Evolutionary conservation across 2,888 invertebrate genomes (phyloP).

Genomic region (Drosophila infuscata): DNA sequence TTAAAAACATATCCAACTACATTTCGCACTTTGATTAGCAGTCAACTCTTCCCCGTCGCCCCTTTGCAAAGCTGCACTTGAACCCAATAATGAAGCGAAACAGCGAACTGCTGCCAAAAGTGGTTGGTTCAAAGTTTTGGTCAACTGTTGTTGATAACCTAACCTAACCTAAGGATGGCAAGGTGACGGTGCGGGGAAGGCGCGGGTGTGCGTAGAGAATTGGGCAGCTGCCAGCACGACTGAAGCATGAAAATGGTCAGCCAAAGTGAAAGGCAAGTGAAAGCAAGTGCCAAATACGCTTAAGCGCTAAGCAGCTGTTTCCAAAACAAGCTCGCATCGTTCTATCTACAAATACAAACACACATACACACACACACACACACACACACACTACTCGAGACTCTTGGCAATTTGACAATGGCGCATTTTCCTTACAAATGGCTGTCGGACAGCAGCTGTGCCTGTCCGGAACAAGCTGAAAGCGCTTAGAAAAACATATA

Average conservation of each 20-base stretch:
- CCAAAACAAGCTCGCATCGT: slow-evolving; percentile 10
- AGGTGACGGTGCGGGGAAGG: not conserved
- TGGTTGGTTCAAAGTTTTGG: not conserved
- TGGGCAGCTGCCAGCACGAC: slow-evolving; percentile 41
- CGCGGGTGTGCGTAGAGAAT: not conserved
- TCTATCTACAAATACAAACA: not conserved
- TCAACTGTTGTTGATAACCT: slow-evolving; percentile 10
- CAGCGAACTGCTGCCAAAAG: slow-evolving; percentile 43
- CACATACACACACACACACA: not conserved
- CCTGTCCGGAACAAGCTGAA: slow-evolving; percentile 11
- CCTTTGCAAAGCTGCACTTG: slow-evolving; percentile 1
- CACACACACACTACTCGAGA: slow-evolving; percentile 6
- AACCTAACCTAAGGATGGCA: no score
- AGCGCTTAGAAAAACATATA: slow-evolving; percentile 2
- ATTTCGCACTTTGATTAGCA: slow-evolving; percentile 57
- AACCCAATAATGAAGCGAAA: slow-evolving; percentile 12
- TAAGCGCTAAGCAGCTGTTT: slow-evolving; percentile 55
- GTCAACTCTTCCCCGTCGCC: slow-evolving; percentile 22
- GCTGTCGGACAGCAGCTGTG: slow-evolving; percentile 57
- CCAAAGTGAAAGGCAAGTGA: slow-evolving; percentile 34
- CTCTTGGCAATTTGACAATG: slow-evolving; percentile 76
- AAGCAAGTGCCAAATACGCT: slow-evolving; percentile 54
- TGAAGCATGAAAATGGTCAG: slow-evolving; percentile 42
- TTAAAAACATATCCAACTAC: slow-evolving; percentile 34
- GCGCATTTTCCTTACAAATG: slow-evolving; percentile 75